Evolutionary conservation across 2,113 vertebrate genomes (phyloP).

Genomic region (Hyperopisus bebe): DNA sequence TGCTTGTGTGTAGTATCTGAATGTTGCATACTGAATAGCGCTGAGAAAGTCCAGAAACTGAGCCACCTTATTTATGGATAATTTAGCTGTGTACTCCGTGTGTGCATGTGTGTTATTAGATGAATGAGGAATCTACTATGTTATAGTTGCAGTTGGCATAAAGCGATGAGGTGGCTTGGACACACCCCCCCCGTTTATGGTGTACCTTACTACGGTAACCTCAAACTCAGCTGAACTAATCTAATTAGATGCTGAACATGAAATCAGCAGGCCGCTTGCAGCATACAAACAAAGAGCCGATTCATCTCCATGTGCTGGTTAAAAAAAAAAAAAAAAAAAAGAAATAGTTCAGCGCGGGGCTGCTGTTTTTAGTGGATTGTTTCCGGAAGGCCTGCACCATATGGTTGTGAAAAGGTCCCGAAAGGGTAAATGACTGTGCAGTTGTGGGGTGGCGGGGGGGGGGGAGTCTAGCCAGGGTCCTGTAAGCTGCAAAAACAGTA

Average conservation of each 20-base stretch:
- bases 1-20: background rate
- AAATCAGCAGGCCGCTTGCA: constrained; percentile 26
- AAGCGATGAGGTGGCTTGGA: background rate
- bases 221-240: constrained; percentile 30
- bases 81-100: background rate
- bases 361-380: constrained; percentile 49
- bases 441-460: background rate
- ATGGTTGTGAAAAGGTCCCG: constrained; percentile 36
- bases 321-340: constrained; percentile 1
- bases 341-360: constrained; percentile 34
- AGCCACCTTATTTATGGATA: background rate
- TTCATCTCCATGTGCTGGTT: constrained; percentile 37
- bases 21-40: background rate
- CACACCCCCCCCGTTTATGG: background rate
- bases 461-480: constrained; percentile 21
- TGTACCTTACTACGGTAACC: constrained; percentile 29
- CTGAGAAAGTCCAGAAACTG: background rate
- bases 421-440: constrained; percentile 27
- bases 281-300: constrained; percentile 37
- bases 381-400: constrained; percentile 41
- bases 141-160: background rate
- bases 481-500: constrained; percentile 42
- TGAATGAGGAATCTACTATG: background rate
- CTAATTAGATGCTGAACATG: constrained; percentile 37
- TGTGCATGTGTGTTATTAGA: background rate